A percentile compares a stretch with the other conserved stretches of the same genome.
Evolutionary conservation across 2,888 invertebrate species (phyloP).

Genomic region (Trachelus iudaicus): DNA sequence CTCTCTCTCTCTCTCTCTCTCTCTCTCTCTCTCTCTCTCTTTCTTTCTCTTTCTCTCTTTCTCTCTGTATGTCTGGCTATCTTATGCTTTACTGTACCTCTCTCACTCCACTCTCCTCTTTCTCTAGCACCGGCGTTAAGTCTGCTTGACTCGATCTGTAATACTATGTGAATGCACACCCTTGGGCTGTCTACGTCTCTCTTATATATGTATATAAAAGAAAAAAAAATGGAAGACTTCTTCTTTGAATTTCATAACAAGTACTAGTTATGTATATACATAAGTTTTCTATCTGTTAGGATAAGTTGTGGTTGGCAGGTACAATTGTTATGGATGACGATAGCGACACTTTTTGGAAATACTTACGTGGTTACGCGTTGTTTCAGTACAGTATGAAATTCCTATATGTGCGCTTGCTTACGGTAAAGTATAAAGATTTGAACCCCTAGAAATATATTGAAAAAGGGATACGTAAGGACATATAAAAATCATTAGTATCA

Average conservation of each 20-base stretch:
- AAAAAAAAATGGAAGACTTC: neutral
- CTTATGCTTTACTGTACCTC: too few species aligned
- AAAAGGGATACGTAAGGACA: neutral
- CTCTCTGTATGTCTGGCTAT: neutral
- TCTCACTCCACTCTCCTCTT: conserved; percentile 3
- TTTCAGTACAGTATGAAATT: too few species aligned
- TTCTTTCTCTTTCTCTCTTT: neutral
- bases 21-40: conserved; percentile 15
- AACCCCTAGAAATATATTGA: neutral
- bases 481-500: neutral
- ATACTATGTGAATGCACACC: neutral
- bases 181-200: neutral
- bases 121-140: neutral
- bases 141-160: neutral
- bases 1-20: neutral
- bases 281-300: neutral
- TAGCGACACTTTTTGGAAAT: neutral
- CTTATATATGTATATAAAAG: neutral
- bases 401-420: neutral
- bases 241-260: neutral
- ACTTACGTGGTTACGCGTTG: too few species aligned
- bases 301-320: neutral
- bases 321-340: neutral
- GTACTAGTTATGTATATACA: neutral
- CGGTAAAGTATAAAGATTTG: neutral